Conservation (phyloP, 2,113 vertebrate genomes). For the Macroglossus sobrinus region DNA sequence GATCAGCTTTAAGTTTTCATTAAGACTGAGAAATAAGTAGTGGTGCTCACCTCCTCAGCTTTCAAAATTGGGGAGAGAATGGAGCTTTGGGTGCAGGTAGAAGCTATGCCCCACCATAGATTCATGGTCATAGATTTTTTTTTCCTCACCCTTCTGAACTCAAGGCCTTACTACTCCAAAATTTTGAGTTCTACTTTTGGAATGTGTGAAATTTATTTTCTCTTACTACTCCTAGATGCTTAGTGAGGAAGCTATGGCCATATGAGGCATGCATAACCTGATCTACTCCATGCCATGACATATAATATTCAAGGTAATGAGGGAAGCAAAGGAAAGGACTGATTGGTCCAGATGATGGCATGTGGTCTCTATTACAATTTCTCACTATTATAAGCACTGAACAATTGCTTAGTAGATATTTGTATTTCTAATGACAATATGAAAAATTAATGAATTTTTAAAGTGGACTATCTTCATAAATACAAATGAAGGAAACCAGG, state of each 20-base stretch:
- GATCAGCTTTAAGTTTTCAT: neutral
- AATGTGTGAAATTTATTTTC: neutral
- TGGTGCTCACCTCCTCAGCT: neutral
- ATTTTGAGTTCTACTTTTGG: neutral
- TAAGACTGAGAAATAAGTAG: neutral
- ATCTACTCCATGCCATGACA: neutral
- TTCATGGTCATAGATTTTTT: neutral
- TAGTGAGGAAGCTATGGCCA: neutral
- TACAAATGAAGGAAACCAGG: neutral
- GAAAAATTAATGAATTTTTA: constrained; percentile 75
- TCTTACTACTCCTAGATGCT: neutral
- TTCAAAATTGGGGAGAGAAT: neutral
- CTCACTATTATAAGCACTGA: neutral
- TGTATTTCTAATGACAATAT: neutral
- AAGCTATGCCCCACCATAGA: neutral
- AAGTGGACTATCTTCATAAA: neutral
- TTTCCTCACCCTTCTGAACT: neutral
- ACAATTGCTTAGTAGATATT: too few relatives aligned
- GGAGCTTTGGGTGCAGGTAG: neutral
- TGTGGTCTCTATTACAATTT: constrained; percentile 24
- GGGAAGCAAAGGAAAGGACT: neutral
- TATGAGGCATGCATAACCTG: neutral
- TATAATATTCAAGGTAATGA: neutral
- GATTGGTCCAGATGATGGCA: neutral
- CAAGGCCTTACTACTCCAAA: neutral